A percentile compares a stretch with the other conserved stretches of the same genome.
phyloP scores from a whole-genome alignment of 2,797 vertebrate genomes.

The Lepidocolaptes lacrymiger region DNA sequence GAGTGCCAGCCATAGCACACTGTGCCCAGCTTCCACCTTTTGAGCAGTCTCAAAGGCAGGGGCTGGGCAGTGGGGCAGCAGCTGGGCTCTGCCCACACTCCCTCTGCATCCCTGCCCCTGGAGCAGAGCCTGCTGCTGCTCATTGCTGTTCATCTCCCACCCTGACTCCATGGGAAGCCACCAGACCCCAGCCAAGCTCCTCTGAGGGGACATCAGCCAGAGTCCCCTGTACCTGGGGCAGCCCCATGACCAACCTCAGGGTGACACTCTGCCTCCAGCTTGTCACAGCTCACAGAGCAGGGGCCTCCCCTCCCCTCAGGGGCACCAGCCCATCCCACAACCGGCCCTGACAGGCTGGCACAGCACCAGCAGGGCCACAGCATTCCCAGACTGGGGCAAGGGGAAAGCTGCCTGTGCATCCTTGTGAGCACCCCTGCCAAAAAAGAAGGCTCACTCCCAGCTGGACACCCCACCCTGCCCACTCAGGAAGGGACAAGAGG shows the following conservation, averaged over 20 bases:
- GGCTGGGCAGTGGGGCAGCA: not conserved
- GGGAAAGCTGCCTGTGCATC: not conserved
- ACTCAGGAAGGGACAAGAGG: rapidly evolving
- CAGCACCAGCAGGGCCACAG: rapidly evolving
- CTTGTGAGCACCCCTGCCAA: not conserved
- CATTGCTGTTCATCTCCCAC: not conserved
- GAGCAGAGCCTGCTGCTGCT: not conserved
- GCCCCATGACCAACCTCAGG: not conserved
- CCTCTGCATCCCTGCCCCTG: rapidly evolving
- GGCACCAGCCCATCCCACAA: not conserved
- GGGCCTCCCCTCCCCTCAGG: no score
- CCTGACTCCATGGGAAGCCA: rapidly evolving
- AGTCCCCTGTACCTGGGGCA: rapidly evolving
- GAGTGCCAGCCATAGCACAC: rapidly evolving
- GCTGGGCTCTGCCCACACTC: not conserved
- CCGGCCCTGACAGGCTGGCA: not conserved
- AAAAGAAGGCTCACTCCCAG: not conserved
- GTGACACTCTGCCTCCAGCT: not conserved
- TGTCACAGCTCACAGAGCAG: rapidly evolving
- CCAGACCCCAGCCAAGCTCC: not conserved
- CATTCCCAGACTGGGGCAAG: not conserved
- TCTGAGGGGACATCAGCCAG: rapidly evolving
- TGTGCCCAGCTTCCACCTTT: not conserved
- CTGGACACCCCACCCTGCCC: not conserved
- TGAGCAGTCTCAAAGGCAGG: not conserved